Conservation (phyloP, 2,888 invertebrate genomes). For the Bedellia somnulentella region DNA sequence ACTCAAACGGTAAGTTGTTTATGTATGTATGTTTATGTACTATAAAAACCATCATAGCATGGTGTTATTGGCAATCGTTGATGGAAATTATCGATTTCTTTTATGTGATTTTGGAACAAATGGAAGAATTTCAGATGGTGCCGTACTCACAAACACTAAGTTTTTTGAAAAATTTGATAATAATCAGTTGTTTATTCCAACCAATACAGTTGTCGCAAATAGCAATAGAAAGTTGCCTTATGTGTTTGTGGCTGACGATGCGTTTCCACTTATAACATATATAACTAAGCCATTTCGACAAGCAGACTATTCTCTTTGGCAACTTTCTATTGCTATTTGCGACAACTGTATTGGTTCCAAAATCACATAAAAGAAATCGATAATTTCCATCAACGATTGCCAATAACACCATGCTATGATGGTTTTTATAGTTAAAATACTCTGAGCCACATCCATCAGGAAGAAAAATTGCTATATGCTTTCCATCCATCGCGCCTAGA, state of each 20-base stretch:
- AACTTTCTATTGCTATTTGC: no score
- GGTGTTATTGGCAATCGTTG: slow-evolving; percentile 13
- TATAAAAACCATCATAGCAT: slow-evolving; percentile 14
- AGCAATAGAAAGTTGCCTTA: no score
- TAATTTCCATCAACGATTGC: slow-evolving; percentile 14
- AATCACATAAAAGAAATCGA: slow-evolving; percentile 14
- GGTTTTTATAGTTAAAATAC: slow-evolving; percentile 13
- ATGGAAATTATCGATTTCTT: slow-evolving; percentile 14
- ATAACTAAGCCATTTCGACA: no score
- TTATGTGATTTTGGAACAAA: slow-evolving; percentile 14
- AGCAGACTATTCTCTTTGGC: no score
- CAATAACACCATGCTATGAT: slow-evolving; percentile 14
- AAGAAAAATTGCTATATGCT: slow-evolving; percentile 2
- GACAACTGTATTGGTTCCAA: no score
- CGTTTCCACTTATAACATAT: no score
- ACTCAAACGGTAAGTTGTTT: no score
- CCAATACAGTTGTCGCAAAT: no score
- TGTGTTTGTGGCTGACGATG: no score
- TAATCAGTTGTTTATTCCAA: slow-evolving; percentile 13
- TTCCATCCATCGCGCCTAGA: slow-evolving; percentile 6
- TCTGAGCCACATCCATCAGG: slow-evolving; percentile 12
- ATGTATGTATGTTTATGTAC: slow-evolving; percentile 13
- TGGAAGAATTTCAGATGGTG: slow-evolving; percentile 14
- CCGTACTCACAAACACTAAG: slow-evolving; percentile 14
- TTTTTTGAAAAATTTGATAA: slow-evolving; percentile 14